Base-by-base conservation (phyloP, 2,113 vertebrate genomes). In the Clarias magur region DNA sequence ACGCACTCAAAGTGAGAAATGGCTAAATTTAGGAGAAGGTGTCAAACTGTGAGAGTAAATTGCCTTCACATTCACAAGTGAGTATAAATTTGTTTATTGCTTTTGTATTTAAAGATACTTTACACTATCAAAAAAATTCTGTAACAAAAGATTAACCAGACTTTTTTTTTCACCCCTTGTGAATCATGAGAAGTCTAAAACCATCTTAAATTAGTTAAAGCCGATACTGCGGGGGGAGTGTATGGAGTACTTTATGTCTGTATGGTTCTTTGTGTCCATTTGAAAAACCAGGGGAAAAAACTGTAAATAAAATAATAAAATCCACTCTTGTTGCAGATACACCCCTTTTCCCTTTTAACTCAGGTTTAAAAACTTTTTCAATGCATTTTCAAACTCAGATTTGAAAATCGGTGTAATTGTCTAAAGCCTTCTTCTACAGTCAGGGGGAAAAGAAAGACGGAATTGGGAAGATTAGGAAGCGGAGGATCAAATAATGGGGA, bases 11-110 rank as follows among this genome's bases (percentile, higher is more conserved):
- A 56, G n/a, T 67, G 54, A 54, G 23, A 68, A 56, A 34, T 65
- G 16, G 67, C 4, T 7, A 65, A 75, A 85, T 59, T 16, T 60
- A 86, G 10, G 27, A 80, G 70, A 80, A 87, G 68, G 85, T 57
- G 84, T 63, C 76, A 81, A 53, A 87, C 59, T 34, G 68, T 27
- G 19, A 56, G 53, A 79, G 68, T 75, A 60, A 86, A 79, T 86
- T 68, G 65, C 12, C 13, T 38, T 72, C 68, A 72, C 30, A 30
- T 38, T 70, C 48, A 48, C 48, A 48, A 48, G 7, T 34, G 17
- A 34, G 17, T 72, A 2, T 16, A 38, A 19, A 7, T 23, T 62
- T 57, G 12, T 57, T 23, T 60, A 7, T 21, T 60, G 19, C 21
- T 21, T 6, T 59, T 59, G 16, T 59, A 5, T 59, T 59, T 19